These are phyloP conservation scores for Conchocele bisecta DNA, from an alignment of 2,888 invertebrate species.

Conservation along the genomic window DNA sequence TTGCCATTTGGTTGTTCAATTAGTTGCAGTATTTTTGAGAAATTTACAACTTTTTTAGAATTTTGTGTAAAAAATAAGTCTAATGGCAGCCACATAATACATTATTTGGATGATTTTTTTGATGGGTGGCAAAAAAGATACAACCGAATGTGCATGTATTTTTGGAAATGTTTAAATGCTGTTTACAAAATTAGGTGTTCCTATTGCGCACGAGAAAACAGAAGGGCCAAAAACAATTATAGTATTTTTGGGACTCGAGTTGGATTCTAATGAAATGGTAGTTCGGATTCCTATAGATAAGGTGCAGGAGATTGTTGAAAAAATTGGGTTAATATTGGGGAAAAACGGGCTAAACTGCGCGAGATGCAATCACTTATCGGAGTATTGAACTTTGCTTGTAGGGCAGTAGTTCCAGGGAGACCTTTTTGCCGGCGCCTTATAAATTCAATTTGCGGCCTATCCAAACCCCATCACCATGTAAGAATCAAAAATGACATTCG, in stretches of 20 bases:
- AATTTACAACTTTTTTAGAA: too few relatives aligned
- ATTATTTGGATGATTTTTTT: too few relatives aligned
- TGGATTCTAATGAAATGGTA: not conserved
- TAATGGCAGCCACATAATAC: too few relatives aligned
- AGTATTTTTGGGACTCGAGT: not conserved
- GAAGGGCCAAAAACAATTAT: too few relatives aligned
- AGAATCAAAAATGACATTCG: not conserved
- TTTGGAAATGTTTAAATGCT: too few relatives aligned
- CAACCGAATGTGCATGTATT: too few relatives aligned
- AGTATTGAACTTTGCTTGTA: not conserved
- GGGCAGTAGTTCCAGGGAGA: not conserved
- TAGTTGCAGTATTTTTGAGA: too few relatives aligned
- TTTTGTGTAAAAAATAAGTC: too few relatives aligned
- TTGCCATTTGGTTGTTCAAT: too few relatives aligned
- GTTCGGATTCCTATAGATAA: slow-evolving; percentile 1
- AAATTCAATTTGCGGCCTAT: not conserved
- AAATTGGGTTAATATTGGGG: not conserved
- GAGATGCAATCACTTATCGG: not conserved
- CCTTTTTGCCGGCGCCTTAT: not conserved
- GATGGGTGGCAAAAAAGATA: too few relatives aligned
- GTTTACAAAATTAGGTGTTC: too few relatives aligned
- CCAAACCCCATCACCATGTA: not conserved
- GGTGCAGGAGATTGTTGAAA: not conserved
- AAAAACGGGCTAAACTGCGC: not conserved
- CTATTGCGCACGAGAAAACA: too few relatives aligned